Evolutionary conservation across 2,797 vertebrate species (phyloP), one percentile per base, ranked within the genome.

Genomic region (Alectoris magna): DNA sequence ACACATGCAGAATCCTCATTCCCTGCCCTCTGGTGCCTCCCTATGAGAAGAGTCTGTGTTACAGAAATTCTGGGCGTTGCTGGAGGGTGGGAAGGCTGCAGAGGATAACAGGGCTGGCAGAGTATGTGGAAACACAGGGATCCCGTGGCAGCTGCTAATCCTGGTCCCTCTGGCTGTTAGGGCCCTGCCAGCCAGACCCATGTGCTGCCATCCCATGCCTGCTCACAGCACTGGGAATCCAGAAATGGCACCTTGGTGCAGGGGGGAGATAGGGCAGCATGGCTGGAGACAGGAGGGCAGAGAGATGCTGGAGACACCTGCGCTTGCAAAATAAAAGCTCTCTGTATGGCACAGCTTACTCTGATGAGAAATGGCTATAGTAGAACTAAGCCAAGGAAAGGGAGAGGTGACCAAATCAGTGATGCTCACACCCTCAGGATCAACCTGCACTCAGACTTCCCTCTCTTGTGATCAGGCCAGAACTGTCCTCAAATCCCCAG

Each of bases 11-110:
- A 23, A 39, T 64, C 27, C 38, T 91, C 84, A 96, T 95, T 92
- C 80, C 44, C 85, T 94, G 48, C 90, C 71, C 85, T 92, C 77
- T 94, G 77, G 71, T 95, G 90, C 85, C 80, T 96, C 80, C 67
- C 74, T 90, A 80, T 74, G 88, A 93, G 62, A 88, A 53, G 68
- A 93, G 83, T 90, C 62, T 87, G 87, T 71, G 76, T 90, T 91
- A 89, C 3, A 48, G 88, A 73, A 92, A 66, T 59, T 39, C 67
- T 84, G 71, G 56, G 59, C 27, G 23, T 56, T 0, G 0, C 78
- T 63, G 70, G 46, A 77, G 63, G n/a, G 39, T 89, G 43, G 70
- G 66, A 87, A 77, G 68, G 13, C 79, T 91, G 74, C 68, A 84
- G 48, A 75, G 31, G 64, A 89, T 84, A 91, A 79, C 56, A 66